Conservation (phyloP, 2,113 vertebrate species). For the Suricata suricatta region DNA sequence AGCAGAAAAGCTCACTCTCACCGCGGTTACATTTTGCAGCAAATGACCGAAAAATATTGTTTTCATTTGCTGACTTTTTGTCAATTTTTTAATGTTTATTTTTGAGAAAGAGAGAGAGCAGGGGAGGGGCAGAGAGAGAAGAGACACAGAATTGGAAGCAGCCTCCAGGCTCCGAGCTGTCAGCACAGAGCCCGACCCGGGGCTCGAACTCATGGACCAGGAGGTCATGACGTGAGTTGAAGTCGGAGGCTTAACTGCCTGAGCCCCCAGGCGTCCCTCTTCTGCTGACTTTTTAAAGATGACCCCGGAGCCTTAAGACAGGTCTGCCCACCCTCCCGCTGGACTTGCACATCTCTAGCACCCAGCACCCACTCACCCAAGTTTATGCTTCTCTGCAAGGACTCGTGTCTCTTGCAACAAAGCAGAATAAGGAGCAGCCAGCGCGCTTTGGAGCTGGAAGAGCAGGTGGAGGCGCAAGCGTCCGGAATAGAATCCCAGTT, state of each 20-base stretch:
- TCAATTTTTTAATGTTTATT: no score
- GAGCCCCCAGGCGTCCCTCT: background rate
- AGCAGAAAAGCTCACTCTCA: background rate
- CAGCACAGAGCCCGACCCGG: no score
- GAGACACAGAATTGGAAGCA: no score
- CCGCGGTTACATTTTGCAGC: background rate
- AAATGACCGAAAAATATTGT: background rate
- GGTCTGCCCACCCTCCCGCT: background rate
- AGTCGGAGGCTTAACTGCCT: no score
- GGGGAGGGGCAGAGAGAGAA: no score
- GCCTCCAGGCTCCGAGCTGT: no score
- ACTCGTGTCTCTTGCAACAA: background rate
- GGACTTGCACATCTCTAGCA: rapidly evolving
- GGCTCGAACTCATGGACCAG: no score
- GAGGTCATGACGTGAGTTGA: no score
- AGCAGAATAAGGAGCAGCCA: background rate
- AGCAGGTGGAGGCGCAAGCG: no score
- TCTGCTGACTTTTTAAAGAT: background rate
- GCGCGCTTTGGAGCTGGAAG: background rate
- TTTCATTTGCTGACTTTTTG: background rate
- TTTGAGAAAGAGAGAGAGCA: no score
- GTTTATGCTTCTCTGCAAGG: background rate
- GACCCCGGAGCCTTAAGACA: background rate
- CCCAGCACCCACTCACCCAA: background rate
- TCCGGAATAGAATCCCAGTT: no score